phyloP scores from a whole-genome alignment of 1,140 invertebrate species.

The Lepidurus packardi region DNA sequence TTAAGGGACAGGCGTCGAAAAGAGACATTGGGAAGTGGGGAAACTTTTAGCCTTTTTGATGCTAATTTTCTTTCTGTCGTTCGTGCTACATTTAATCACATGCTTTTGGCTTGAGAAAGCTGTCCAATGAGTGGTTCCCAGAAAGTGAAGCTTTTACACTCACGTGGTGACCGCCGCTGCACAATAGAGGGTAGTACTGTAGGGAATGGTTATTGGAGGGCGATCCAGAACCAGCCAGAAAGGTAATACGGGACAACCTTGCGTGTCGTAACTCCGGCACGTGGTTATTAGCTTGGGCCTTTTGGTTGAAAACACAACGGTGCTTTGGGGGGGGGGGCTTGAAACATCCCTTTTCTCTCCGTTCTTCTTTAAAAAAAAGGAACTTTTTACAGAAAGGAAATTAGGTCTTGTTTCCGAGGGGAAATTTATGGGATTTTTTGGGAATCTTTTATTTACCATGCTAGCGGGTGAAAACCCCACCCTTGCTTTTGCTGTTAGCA shows the following conservation, averaged over 20 bases:
- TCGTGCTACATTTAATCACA: too few relatives aligned
- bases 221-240: neutral
- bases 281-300: neutral
- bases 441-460: neutral
- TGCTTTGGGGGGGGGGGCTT: neutral
- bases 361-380: neutral
- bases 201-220: neutral
- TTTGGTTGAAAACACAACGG: neutral
- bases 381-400: neutral
- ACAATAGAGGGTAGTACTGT: neutral
- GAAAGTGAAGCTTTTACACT: too few relatives aligned
- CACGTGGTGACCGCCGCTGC: too few relatives aligned
- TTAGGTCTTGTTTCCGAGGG: neutral
- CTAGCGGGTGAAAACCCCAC: neutral
- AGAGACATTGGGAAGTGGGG: neutral
- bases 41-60: neutral
- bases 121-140: too few relatives aligned
- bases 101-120: too few relatives aligned
- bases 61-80: too few relatives aligned
- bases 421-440: neutral
- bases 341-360: neutral
- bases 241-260: neutral
- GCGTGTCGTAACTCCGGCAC: conserved; percentile 6
- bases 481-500: neutral
- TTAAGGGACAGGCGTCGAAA: neutral